These are phyloP conservation scores for Pyxicephalus adspersus DNA, from an alignment of 2,113 vertebrate genomes.

Conservation along the genomic window DNA sequence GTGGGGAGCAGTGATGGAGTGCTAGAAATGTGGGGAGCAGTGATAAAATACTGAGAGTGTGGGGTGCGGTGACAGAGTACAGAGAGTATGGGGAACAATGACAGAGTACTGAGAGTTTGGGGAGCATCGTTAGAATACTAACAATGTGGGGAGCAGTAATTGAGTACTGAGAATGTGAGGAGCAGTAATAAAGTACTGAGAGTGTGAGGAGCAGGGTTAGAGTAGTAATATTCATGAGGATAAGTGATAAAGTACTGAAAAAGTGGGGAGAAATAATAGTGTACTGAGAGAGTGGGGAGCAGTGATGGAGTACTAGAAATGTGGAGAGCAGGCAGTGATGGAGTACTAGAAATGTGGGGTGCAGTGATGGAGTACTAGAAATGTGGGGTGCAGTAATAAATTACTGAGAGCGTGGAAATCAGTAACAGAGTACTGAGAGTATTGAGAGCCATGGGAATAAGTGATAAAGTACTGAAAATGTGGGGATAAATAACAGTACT, in stretches of 20 bases:
- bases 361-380: neutral
- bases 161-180: too few relatives aligned
- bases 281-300: neutral
- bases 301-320: too few relatives aligned
- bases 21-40: neutral
- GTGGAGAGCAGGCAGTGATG: neutral
- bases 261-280: neutral
- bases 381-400: neutral
- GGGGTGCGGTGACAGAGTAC: neutral
- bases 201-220: neutral
- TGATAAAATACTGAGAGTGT: neutral
- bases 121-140: neutral
- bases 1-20: neutral
- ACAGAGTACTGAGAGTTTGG: neutral
- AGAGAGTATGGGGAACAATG: neutral
- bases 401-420: neutral
- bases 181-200: neutral
- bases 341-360: neutral
- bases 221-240: too few relatives aligned
- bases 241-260: neutral
- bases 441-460: too few relatives aligned
- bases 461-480: neutral
- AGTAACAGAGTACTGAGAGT: neutral
- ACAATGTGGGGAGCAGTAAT: neutral
- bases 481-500: neutral